phyloP scores from a whole-genome alignment of 2,888 invertebrate species.

The Lithosia quadra region DNA sequence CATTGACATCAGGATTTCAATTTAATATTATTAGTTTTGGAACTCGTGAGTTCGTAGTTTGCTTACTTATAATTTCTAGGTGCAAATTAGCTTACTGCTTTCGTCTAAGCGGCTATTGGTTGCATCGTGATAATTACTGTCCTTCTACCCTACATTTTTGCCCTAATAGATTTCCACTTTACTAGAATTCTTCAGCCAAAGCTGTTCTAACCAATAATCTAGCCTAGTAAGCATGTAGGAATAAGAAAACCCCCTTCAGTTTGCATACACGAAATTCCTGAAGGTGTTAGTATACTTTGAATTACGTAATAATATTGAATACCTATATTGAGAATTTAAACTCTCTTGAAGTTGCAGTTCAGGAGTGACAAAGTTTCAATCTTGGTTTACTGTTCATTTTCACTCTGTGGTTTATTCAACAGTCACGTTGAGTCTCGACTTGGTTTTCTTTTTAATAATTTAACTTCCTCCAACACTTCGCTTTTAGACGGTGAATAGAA shows the following conservation, averaged over 20 bases:
- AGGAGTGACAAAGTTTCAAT: not conserved
- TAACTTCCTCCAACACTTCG: conserved; percentile 35
- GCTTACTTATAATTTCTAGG: too few relatives aligned
- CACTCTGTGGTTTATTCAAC: conserved; percentile 7
- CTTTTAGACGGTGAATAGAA: not conserved
- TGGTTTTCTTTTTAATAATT: conserved; percentile 44
- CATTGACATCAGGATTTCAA: not conserved
- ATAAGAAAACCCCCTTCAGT: not conserved
- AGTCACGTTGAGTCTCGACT: conserved; percentile 26
- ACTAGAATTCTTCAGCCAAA: not conserved
- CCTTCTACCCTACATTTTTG: too few relatives aligned
- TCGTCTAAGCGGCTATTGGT: too few relatives aligned
- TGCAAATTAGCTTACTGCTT: too few relatives aligned
- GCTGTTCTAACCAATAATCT: not conserved
- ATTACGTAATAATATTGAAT: not conserved
- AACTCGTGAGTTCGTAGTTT: too few relatives aligned
- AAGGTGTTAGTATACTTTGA: not conserved
- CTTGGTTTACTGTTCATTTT: conserved; percentile 2
- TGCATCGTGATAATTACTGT: too few relatives aligned
- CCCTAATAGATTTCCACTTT: too few relatives aligned
- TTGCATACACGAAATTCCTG: not conserved
- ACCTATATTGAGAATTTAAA: not conserved
- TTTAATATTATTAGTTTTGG: not conserved
- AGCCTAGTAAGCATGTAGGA: not conserved
- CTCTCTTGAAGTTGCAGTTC: not conserved